Evolutionary conservation across 2,888 invertebrate species (phyloP).

Genomic region (Dione vanillae): DNA sequence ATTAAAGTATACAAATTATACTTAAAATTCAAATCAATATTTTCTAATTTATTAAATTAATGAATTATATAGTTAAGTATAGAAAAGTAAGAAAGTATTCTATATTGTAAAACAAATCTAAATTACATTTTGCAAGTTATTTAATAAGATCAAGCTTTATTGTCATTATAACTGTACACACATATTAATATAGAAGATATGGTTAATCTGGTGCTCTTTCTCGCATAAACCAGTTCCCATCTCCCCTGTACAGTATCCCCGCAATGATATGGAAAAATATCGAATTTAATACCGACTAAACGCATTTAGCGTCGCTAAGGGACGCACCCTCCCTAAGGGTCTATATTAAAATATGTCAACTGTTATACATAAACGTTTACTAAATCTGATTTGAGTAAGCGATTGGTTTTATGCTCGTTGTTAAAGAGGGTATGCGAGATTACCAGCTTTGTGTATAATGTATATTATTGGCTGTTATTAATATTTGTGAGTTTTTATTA

Average conservation of each 20-base stretch:
- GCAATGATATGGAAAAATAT: constrained; percentile 81
- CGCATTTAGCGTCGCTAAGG: constrained; percentile 57
- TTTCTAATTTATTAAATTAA: no score
- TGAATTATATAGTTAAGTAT: no score
- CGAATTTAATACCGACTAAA: constrained; percentile 76
- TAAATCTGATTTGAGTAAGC: constrained; percentile 44
- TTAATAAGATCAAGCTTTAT: no score
- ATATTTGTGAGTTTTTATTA: not conserved
- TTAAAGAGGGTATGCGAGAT: constrained; percentile 18
- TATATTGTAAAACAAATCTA: no score
- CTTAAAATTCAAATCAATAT: no score
- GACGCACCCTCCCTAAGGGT: constrained; percentile 55
- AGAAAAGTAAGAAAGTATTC: no score
- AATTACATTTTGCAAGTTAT: no score
- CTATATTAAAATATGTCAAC: constrained; percentile 74
- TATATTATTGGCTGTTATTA: constrained; percentile 8
- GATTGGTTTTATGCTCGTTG: constrained; percentile 42
- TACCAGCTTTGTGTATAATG: not conserved
- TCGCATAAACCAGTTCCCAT: constrained; percentile 58
- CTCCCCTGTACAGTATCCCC: constrained; percentile 57
- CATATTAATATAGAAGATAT: no score
- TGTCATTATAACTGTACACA: not conserved
- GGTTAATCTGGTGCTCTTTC: not conserved
- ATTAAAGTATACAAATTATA: no score
- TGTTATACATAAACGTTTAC: constrained; percentile 66